Evolutionary conservation across 2,888 invertebrate species (phyloP), one percentile per base, ranked within the genome.

Genomic region (Cerceris ruficornis): DNA sequence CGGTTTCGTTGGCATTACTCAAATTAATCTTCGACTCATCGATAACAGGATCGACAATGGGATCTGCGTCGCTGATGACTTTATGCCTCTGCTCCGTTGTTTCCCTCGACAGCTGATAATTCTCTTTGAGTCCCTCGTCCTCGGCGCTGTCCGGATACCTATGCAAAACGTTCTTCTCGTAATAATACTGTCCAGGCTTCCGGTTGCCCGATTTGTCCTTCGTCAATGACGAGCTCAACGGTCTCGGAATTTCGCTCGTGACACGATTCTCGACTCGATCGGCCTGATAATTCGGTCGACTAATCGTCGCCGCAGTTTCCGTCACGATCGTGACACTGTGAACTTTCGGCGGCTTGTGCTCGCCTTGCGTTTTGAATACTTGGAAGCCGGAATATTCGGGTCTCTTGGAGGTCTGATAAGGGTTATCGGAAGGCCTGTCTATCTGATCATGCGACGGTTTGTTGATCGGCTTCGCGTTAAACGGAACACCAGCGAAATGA

Each of bases 181-280:
- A 90, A 77, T 90, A 90, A 75, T 85, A 88, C 14, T 88, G 85
- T 2, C 86, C 87, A 6, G 84, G 83, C 57, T 65, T 80, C 39
- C 67, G 64, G 7, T 13, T 43, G 0, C 28, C 41, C 39, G 57
- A 14, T 15, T 39, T 11, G 13, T 66, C 66, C n/a, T 28, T 69
- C 2, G 14, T 66, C 0, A 14, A 15, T 4, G 14, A 64, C 0
- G 62, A 46, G 1, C 15, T 4, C 72, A 87, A 58, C 0, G 84
- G 86, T 60, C 57, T 77, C 7, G 86, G 80, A 65, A 81, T 46
- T 59, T 86, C 82, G 4, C 61, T 54, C 2, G 65, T 83, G 43
- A 68, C 67, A 55, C 74, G 74, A 4, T 69, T 60, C 39, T 77
- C 70, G 39, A 72, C 11, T 6, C 43, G 28, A 41, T 66, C 61